Percentiles rank a stretch among this genome's conserved stretches.
Conservation (phyloP, 2,888 invertebrate genomes). For the Thymelicus lineola region DNA sequence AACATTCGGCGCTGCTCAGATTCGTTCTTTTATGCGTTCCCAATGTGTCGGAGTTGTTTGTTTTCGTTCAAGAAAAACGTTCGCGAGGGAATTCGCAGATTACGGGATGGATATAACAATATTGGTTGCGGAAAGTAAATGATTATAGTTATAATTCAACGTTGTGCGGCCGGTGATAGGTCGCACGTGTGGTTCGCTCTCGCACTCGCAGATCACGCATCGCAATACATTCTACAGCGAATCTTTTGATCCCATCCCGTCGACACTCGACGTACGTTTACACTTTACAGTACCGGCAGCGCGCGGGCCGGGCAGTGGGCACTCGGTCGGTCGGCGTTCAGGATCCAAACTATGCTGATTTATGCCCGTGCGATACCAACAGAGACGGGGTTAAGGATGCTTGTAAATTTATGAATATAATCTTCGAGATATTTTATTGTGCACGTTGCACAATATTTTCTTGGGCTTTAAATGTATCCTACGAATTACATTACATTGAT, state of each 20-base stretch:
- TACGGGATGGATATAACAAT: slow-evolving; percentile 55
- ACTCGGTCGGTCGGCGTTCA: neutral
- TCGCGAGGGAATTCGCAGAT: slow-evolving; percentile 49
- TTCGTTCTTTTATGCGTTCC: slow-evolving; percentile 38
- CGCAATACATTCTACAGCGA: slow-evolving; percentile 52
- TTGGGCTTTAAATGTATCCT: neutral
- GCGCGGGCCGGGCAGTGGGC: slow-evolving; percentile 34
- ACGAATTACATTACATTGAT: no score
- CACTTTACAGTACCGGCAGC: slow-evolving; percentile 16
- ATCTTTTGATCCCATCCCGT: slow-evolving; percentile 63
- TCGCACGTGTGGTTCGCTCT: slow-evolving; percentile 51
- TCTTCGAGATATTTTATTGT: slow-evolving; percentile 30
- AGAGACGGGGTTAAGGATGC: slow-evolving; percentile 38
- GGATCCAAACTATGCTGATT: slow-evolving; percentile 48
- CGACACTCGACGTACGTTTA: slow-evolving; percentile 51
- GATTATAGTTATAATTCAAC: slow-evolving; percentile 58
- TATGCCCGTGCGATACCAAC: slow-evolving; percentile 48
- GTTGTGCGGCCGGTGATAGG: slow-evolving; percentile 48
- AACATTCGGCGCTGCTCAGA: slow-evolving; percentile 3
- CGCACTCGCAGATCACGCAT: neutral
- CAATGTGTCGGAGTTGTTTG: slow-evolving; percentile 43
- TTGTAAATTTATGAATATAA: slow-evolving; percentile 32
- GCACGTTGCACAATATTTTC: slow-evolving; percentile 7
- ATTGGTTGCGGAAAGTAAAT: slow-evolving; percentile 57
- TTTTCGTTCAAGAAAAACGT: slow-evolving; percentile 42